Base-by-base conservation (phyloP, 2,797 vertebrate genomes). In the Sebastes kiyomatsui region DNA sequence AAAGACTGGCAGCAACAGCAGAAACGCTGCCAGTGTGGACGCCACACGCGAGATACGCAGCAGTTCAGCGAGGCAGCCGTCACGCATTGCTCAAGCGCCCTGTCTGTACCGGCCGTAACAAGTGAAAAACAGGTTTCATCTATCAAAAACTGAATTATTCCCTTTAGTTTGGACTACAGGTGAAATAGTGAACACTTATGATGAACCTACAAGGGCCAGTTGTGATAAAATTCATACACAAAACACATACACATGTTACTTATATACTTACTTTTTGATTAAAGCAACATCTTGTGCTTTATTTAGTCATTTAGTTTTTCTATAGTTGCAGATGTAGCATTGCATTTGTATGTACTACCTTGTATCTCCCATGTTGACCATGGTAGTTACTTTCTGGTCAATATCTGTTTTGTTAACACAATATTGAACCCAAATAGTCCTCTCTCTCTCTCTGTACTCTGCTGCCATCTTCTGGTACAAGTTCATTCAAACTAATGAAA, bases 401-500 rank as follows among this genome's bases (percentile, higher is more conserved):
- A 52, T 33, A 20, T 72, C n/a, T n/a, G 4, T 49, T 30, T 18
- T 18, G 20, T 60, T 8, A 16, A 72, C 7, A 7, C 35, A 38
- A 38, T 49, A 7, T 27, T 14, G 2, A 58, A 55, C 30, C 22
- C 25, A 67, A 38, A 46, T 13, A 12, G 9, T 18, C 10, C 2
- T 2, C 2, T 54, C n/a, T 69, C 35, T 68, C 12, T 49, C n/a
- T 7, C 16, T 49, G 22, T 27, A 30, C 52, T 68, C 42, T 85
- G 76, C 87, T 85, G 80, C 82, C 84, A 80, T 79, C 87, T 71
- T 30, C 35, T 89, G 82, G 82, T 33, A 6, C 33, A 64, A 5
- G 1, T 66, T 49, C 6, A 22, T 20, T 66, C 14, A 66, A 35
- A 66, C 7, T 9, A 6, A 18, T 27, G 6, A 28, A 52, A 64